phyloP scores from a whole-genome alignment of 2,888 invertebrate genomes.

The Digitonthophagus gazella region DNA sequence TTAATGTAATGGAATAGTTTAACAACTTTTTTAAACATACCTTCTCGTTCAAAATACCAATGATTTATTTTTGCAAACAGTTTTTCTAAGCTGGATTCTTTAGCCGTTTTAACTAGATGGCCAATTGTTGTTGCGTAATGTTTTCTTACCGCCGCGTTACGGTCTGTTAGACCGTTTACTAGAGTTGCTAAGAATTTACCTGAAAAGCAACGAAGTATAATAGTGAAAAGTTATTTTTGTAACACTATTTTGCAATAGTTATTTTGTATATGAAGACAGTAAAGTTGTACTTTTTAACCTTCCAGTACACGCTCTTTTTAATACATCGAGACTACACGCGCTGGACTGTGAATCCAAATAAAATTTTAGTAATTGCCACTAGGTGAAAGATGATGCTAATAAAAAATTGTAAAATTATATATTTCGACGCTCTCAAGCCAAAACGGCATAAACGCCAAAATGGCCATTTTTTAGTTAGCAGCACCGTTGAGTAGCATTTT shows the following conservation, averaged over 20 bases:
- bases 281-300: too few relatives aligned
- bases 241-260: neutral
- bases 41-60: slow-evolving; percentile 69
- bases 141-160: slow-evolving; percentile 80
- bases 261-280: neutral
- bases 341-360: too few relatives aligned
- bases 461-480: too few relatives aligned
- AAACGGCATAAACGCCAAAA: too few relatives aligned
- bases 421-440: too few relatives aligned
- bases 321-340: too few relatives aligned
- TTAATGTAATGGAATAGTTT: neutral
- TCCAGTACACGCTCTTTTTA: too few relatives aligned
- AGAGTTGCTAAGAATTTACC: slow-evolving; percentile 62
- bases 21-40: slow-evolving; percentile 43
- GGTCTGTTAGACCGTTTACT: slow-evolving; percentile 77
- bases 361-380: too few relatives aligned
- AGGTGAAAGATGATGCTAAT: too few relatives aligned
- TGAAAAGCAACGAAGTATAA: slow-evolving; percentile 28
- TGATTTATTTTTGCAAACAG: slow-evolving; percentile 60
- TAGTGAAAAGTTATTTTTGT: slow-evolving; percentile 4
- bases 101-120: slow-evolving; percentile 77
- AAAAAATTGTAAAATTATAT: too few relatives aligned
- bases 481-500: too few relatives aligned
- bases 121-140: slow-evolving; percentile 83
- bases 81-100: slow-evolving; percentile 69